A percentile compares a stretch with the other conserved stretches of the same genome.
Evolutionary conservation across 2,797 vertebrate species (phyloP).

Genomic region (Ambastaia sidthimunki): DNA sequence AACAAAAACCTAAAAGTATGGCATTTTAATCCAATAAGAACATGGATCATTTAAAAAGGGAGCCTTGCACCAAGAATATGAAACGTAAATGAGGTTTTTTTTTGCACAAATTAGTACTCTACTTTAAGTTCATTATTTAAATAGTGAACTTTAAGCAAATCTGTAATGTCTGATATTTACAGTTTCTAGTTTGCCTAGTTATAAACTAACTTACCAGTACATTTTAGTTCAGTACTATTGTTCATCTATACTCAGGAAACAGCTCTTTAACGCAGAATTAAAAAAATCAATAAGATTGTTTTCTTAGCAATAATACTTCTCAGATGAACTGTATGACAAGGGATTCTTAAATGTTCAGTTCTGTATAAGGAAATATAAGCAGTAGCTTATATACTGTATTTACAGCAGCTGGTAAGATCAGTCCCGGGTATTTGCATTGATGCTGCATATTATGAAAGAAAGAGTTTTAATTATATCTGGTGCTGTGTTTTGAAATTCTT

Average conservation of each 20-base stretch:
- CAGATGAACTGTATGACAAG: slow-evolving; percentile 12
- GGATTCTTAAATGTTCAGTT: background rate
- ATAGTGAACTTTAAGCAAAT: background rate
- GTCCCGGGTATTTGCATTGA: slow-evolving; percentile 30
- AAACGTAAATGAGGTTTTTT: background rate
- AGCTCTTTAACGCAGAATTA: background rate
- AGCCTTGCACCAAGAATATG: slow-evolving; percentile 22
- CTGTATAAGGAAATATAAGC: background rate
- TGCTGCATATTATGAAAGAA: slow-evolving; percentile 48
- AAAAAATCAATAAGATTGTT: slow-evolving; percentile 1
- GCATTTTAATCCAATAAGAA: slow-evolving; percentile 63
- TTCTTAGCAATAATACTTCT: slow-evolving; percentile 53
- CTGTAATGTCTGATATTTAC: background rate
- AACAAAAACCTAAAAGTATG: slow-evolving; percentile 54
- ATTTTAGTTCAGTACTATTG: slow-evolving; percentile 3
- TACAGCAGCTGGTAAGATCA: slow-evolving; percentile 3
- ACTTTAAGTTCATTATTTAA: background rate
- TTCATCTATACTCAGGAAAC: slow-evolving; percentile 26
- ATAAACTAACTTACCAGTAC: slow-evolving; percentile 20
- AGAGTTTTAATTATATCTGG: background rate
- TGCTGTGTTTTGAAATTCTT: slow-evolving; percentile 26
- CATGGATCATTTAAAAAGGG: slow-evolving; percentile 60
- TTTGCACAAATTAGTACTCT: slow-evolving; percentile 15
- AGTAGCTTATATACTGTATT: slow-evolving; percentile 11
- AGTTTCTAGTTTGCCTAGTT: background rate